Conservation (phyloP, 2,797 vertebrate species). For the Phrynocephalus guinanensis region DNA sequence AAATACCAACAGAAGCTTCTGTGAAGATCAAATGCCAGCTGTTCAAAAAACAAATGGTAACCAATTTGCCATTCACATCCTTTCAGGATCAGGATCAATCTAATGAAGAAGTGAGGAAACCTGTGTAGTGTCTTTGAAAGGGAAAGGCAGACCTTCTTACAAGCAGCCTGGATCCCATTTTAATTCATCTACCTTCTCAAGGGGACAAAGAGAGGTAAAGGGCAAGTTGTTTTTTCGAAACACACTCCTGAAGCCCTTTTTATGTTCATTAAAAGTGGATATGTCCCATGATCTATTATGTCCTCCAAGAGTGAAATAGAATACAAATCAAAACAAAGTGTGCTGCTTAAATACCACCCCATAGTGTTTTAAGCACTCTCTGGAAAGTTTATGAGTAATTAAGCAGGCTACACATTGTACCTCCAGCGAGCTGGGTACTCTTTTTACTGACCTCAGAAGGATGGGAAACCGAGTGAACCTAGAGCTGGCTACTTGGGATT, state of each 20-base stretch:
- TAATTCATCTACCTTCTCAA: slow-evolving; percentile 36
- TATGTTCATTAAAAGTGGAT: not conserved
- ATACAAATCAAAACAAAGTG: too few species aligned
- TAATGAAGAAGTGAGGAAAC: slow-evolving; percentile 13
- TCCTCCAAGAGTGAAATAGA: not conserved
- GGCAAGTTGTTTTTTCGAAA: slow-evolving; percentile 3
- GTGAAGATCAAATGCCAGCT: slow-evolving; percentile 34
- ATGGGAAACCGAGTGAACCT: too few species aligned
- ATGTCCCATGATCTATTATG: not conserved
- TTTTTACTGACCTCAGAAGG: too few species aligned
- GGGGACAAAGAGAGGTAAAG: slow-evolving; percentile 40
- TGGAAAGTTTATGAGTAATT: too few species aligned
- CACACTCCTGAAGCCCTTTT: not conserved
- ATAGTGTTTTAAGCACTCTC: too few species aligned
- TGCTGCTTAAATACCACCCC: too few species aligned
- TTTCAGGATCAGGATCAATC: slow-evolving; percentile 29
- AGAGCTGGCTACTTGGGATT: too few species aligned
- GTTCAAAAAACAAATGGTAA: slow-evolving; percentile 22
- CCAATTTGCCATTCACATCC: slow-evolving; percentile 7
- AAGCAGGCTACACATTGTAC: too few species aligned
- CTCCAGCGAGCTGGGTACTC: too few species aligned
- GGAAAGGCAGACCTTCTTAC: slow-evolving; percentile 27
- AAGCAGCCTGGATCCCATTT: slow-evolving; percentile 20
- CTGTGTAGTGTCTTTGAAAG: slow-evolving; percentile 21
- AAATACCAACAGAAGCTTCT: slow-evolving; percentile 27